Evolutionary conservation across 1,140 invertebrate genomes (phyloP), one percentile per base, ranked within the genome.

Genomic region (Camponotus pennsylvanicus): DNA sequence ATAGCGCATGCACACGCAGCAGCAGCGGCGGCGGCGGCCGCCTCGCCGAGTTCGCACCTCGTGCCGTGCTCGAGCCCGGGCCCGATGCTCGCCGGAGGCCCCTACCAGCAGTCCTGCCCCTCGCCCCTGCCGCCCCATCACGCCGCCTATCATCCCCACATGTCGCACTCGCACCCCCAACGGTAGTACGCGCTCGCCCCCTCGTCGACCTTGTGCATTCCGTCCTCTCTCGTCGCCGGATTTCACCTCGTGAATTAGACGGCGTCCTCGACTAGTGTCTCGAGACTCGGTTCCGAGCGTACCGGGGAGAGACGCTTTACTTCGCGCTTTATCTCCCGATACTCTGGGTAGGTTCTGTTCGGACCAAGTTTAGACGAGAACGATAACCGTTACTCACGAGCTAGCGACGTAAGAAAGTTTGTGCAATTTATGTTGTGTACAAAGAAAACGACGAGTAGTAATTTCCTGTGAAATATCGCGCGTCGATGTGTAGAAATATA

Each of bases 131-230:
- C 96, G 52, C 96, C 96, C 84, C 95, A 96, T 86, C 96, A 96
- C 90, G 91, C 95, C 18, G 93, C 94, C 86, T 95, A 96, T 86
- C 96, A 96, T 94, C 95, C 96, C 49, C 96, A 96, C 88, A 96
- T 96, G 95, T 95, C 96, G 90, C 96, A 97, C 93, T 96, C 96
- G 82, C 97, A 97, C 93, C 96, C 96, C 63, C 97, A 97, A 94
- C 97, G 97, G 96, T 97, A 97, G 96, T 96, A 88, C 80, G 69
- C 37, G 78, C 52, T 82, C 59, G 57, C 79, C 84, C 34, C 45
- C 75, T 69, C 49, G 87, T 79, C 59, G 32, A 27, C 42, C 55
- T n/a, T 37, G 52, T 59, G 42, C 49, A 6, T n/a, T 76, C 21
- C 71, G 9, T 80, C 52, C 70, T 59, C 64, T 76, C 52, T 73